These are phyloP conservation scores for Toxotes lorentzi DNA, from an alignment of 2,797 vertebrate species.

Conservation along the genomic window DNA sequence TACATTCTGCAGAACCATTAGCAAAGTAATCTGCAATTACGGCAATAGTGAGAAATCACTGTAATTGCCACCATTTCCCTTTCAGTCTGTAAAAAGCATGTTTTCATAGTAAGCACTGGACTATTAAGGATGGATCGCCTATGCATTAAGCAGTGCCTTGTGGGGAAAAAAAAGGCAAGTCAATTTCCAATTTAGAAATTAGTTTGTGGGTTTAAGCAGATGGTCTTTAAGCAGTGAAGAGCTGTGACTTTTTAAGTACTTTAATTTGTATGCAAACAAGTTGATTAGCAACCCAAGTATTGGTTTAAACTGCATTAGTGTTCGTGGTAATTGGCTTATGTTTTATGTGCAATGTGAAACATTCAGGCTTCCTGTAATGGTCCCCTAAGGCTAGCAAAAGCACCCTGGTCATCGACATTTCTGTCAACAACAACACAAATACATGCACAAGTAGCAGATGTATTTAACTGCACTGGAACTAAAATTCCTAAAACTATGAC, in stretches of 20 bases:
- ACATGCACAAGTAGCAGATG: constrained; percentile 24
- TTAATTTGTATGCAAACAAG: constrained; percentile 84
- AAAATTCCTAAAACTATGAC: constrained; percentile 25
- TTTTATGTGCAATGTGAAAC: constrained; percentile 78
- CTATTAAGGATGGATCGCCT: constrained; percentile 67
- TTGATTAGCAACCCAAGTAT: constrained; percentile 78
- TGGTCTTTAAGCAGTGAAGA: constrained; percentile 75
- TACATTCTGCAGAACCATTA: constrained; percentile 71
- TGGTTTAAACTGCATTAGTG: constrained; percentile 81
- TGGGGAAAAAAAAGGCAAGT: constrained; percentile 56
- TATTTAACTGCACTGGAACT: constrained; percentile 11
- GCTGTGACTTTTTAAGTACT: constrained; percentile 78
- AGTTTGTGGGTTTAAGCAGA: constrained; percentile 74
- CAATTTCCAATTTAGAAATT: constrained; percentile 80
- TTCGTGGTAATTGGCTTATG: constrained; percentile 81
- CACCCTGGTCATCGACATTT: constrained; percentile 57
- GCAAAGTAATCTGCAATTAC: constrained; percentile 77
- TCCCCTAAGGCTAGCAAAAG: constrained; percentile 61
- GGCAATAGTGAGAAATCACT: constrained; percentile 73
- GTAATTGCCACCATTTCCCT: constrained; percentile 72
- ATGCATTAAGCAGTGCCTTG: constrained; percentile 61
- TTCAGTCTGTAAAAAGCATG: constrained; percentile 62
- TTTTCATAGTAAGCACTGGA: constrained; percentile 64
- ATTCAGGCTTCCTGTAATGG: constrained; percentile 59
- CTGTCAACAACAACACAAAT: constrained; percentile 60